A percentile compares a stretch with the other conserved stretches of the same genome.
phyloP scores from a whole-genome alignment of 2,113 vertebrate species.

The Solea solea region DNA sequence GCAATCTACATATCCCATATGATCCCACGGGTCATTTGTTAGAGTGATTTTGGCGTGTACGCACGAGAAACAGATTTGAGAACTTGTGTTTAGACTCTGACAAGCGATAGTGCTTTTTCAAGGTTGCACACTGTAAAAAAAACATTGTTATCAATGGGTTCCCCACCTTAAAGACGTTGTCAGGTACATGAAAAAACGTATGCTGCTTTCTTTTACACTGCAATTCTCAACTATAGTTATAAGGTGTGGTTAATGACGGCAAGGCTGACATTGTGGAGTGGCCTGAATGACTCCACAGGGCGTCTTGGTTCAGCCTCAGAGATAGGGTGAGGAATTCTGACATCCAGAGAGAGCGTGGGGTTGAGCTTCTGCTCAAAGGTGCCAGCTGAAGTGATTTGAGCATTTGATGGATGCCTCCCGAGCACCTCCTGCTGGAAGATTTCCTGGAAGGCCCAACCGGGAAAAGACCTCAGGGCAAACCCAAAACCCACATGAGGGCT shows the following conservation, averaged over 20 bases:
- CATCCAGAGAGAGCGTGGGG: too few relatives aligned
- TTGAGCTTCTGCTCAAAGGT: neutral
- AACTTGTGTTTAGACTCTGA: neutral
- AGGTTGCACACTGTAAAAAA: too few relatives aligned
- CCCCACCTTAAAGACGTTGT: too few relatives aligned
- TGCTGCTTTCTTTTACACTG: too few relatives aligned
- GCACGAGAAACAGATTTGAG: neutral
- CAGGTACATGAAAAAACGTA: too few relatives aligned
- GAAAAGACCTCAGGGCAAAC: neutral
- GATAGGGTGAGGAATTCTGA: too few relatives aligned
- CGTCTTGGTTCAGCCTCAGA: too few relatives aligned
- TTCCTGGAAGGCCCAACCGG: neutral
- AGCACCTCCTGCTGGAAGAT: neutral
- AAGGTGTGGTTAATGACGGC: neutral
- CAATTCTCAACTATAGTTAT: neutral
- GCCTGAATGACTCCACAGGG: too few relatives aligned
- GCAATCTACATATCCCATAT: neutral
- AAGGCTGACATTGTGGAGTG: neutral
- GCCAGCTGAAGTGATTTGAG: neutral
- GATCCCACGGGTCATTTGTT: neutral
- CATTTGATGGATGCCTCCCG: too few relatives aligned
- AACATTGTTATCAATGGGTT: too few relatives aligned
- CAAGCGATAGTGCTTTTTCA: neutral
- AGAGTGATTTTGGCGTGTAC: neutral
- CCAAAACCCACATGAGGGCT: neutral